Evolutionary conservation across 2,113 vertebrate species (phyloP), one percentile per base, ranked within the genome.

Genomic region (Xiphorhynchus elegans): DNA sequence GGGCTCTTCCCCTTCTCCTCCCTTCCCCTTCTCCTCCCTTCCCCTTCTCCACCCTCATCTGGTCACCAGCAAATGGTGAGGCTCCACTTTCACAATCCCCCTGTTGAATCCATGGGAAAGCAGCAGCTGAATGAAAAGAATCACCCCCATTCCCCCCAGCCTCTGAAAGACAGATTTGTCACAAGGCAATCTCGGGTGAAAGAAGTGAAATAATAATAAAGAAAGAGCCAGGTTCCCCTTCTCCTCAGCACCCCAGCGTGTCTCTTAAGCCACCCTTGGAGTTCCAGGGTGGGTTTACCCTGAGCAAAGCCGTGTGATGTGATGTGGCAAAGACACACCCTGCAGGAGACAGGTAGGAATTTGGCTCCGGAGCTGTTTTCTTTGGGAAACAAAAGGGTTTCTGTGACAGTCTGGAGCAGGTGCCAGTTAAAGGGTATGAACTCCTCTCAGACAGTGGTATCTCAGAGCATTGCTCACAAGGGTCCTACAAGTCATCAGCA

Each of bases 101-200:
- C 33, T 23, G 20, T 20, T 26, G 21, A 73, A 29, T 11, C 10
- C 31, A 6, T 8, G 13, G 78, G 31, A 20, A 70, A 89, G 39
- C 0, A 12, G 28, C 44, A 87, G n/a, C 11, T 6, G 26, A 33
- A 63, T 3, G 4, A 28, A 70, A 20, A 0, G 0, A 4, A 8
- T 50, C 37, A 9, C 17, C 11, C 1, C 13, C 3, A 5, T 24
- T 24, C 3, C 3, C 1, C 7, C 18, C 8, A 0, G 18, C 16
- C n/a, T 66, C 28, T 9, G 40, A 29, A 29, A 60, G 37, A 15
- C 9, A 26, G 20, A 23, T 26, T 29, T 2, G 2, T 11, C 25
- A 29, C n/a, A 37, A 14, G 1, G 7, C 16, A 19, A 26, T 4
- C 5, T 75, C 13, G 3, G 18, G 26, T 29, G 53, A 29, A 76